Evolutionary conservation across 2,888 invertebrate species (phyloP).

Genomic region (Galeopsomyia nigrocyanea): DNA sequence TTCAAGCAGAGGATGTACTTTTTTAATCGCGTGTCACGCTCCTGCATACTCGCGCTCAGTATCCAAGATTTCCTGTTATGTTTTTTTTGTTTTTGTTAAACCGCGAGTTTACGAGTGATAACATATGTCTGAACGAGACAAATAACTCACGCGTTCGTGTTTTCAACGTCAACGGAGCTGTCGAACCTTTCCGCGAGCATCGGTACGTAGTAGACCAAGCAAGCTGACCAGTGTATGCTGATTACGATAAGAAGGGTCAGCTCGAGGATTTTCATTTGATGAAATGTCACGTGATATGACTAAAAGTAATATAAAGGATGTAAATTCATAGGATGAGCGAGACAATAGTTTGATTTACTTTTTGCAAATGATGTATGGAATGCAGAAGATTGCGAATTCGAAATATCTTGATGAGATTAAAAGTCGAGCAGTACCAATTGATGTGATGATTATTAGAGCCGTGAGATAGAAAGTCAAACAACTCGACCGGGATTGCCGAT

Average conservation of each 20-base stretch:
- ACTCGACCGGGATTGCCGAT: conserved; percentile 59
- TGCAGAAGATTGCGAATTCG: conserved; percentile 59
- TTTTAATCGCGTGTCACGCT: conserved; percentile 47
- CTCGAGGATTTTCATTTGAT: conserved; percentile 55
- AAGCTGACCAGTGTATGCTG: conserved; percentile 62
- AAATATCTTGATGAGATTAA: conserved; percentile 61
- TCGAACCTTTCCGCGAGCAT: conserved; percentile 39
- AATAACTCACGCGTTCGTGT: background rate
- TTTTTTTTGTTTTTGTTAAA: conserved; percentile 46
- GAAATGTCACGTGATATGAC: conserved; percentile 57
- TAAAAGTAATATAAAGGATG: conserved; percentile 49
- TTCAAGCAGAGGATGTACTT: conserved; percentile 59
- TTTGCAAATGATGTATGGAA: conserved; percentile 59
- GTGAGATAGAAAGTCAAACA: conserved; percentile 50
- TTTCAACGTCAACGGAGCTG: conserved; percentile 1
- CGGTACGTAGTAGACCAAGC: conserved; percentile 62
- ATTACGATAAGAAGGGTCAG: conserved; percentile 52
- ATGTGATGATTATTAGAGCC: conserved; percentile 9
- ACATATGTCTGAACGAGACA: background rate
- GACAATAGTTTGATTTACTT: conserved; percentile 50
- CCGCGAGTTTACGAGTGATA: background rate
- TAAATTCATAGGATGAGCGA: too few relatives aligned
- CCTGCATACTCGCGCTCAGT: conserved; percentile 52
- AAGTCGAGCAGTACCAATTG: conserved; percentile 54
- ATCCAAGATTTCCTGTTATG: conserved; percentile 58